Conservation (phyloP, 1,140 invertebrate species). For the Caenorhabditis tropicalis region DNA sequence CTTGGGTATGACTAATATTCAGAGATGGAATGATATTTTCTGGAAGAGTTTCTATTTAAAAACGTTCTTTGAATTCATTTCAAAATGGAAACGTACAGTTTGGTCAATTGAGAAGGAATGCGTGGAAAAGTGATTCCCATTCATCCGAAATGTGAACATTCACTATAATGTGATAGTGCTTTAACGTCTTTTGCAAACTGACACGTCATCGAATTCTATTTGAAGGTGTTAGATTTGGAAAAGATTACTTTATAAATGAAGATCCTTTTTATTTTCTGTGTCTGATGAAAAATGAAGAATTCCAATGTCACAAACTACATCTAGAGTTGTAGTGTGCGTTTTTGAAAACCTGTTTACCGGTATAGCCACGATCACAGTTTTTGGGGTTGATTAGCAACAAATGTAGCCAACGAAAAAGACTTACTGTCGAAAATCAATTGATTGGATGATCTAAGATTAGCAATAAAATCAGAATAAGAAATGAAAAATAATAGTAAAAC, state of each 20-base stretch:
- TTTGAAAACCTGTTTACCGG: constrained; percentile 30
- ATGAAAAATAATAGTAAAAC: neutral
- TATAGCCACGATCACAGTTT: neutral
- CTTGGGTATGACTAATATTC: too few relatives aligned
- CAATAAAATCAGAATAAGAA: neutral
- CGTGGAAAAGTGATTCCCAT: neutral
- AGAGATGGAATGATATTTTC: too few relatives aligned
- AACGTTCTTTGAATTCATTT: too few relatives aligned
- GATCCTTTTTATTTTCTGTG: neutral
- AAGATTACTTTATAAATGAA: neutral
- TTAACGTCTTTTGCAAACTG: neutral
- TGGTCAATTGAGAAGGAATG: neutral
- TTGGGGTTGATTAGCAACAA: neutral
- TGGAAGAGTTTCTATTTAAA: too few relatives aligned
- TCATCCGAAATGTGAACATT: neutral
- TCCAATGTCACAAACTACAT: constrained; percentile 26
- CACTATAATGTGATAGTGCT: neutral
- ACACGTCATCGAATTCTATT: neutral
- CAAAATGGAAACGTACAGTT: neutral
- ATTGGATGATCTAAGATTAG: neutral
- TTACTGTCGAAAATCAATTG: neutral
- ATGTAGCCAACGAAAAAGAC: neutral
- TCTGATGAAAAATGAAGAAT: neutral
- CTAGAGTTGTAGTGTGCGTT: constrained; percentile 1
- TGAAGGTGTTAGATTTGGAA: neutral